These are phyloP conservation scores for Polyommatus iphigenia DNA, from an alignment of 2,888 invertebrate genomes.

Conservation along the genomic window DNA sequence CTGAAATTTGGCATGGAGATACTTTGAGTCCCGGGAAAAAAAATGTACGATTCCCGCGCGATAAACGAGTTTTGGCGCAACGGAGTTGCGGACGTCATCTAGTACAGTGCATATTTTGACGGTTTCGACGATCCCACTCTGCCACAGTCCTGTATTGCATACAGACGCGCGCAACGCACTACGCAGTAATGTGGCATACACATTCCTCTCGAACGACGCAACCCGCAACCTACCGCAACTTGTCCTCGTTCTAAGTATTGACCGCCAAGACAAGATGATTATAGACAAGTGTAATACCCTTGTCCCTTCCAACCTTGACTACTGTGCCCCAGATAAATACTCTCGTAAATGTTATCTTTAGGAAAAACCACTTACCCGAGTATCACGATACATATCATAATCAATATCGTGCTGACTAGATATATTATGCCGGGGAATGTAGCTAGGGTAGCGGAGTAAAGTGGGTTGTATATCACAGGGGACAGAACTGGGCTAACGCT, in stretches of 20 bases:
- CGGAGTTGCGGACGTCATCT: too few species aligned
- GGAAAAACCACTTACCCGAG: constrained; percentile 71
- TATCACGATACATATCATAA: constrained; percentile 62
- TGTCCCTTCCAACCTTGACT: neutral
- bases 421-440: constrained; percentile 81
- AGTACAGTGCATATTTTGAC: too few species aligned
- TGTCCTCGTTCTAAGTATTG: neutral
- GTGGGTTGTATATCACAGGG: constrained; percentile 81
- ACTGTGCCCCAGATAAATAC: neutral
- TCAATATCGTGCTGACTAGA: constrained; percentile 74
- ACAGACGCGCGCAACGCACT: too few species aligned
- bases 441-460: constrained; percentile 81
- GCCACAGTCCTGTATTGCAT: too few species aligned
- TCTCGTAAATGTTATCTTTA: neutral
- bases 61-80: too few species aligned
- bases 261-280: neutral
- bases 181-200: too few species aligned
- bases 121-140: too few species aligned
- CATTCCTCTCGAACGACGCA: neutral
- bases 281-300: neutral
- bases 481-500: constrained; percentile 81
- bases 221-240: neutral
- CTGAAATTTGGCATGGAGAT: too few species aligned
- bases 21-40: too few species aligned
- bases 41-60: too few species aligned